These are phyloP conservation scores for Pogonognathellus flavescens DNA, from an alignment of 1,140 invertebrate species.

Conservation along the genomic window DNA sequence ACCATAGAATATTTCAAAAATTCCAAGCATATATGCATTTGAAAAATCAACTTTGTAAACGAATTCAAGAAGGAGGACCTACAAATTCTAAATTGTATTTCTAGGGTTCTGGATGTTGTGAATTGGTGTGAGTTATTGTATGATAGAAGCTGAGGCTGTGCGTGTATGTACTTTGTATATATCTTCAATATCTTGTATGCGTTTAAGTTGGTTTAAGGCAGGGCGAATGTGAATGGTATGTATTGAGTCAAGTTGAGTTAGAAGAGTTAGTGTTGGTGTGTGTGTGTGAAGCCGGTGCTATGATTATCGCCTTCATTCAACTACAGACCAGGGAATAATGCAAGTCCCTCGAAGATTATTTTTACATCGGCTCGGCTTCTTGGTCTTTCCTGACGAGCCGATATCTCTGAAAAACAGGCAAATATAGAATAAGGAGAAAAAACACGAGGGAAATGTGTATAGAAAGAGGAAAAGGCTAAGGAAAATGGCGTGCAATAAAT, in stretches of 20 bases:
- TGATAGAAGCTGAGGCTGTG: background rate
- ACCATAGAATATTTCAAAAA: too few relatives aligned
- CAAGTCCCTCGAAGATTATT: constrained; percentile 67
- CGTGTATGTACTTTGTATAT: background rate
- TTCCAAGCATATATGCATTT: too few relatives aligned
- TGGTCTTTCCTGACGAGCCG: constrained; percentile 49
- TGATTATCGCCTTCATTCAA: constrained; percentile 66
- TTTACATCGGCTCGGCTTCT: constrained; percentile 63
- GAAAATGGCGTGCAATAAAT: constrained; percentile 63
- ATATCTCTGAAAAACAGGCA: constrained; percentile 63
- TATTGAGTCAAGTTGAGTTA: constrained; percentile 33
- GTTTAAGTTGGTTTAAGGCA: background rate
- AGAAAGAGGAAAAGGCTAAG: constrained; percentile 41
- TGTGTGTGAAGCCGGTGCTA: constrained; percentile 53
- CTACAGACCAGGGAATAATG: constrained; percentile 66
- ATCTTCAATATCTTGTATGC: background rate
- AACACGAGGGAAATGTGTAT: constrained; percentile 49
- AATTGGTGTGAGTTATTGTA: background rate
- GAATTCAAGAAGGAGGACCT: too few relatives aligned
- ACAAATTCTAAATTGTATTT: background rate
- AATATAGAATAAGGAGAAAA: constrained; percentile 48
- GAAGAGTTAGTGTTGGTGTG: constrained; percentile 48
- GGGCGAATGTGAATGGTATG: background rate
- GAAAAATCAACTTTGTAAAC: too few relatives aligned
- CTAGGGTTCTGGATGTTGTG: background rate